A percentile compares a stretch with the other conserved stretches of the same genome.
phyloP scores from a whole-genome alignment of 2,888 invertebrate genomes.

The Tetranychus truncatus region DNA sequence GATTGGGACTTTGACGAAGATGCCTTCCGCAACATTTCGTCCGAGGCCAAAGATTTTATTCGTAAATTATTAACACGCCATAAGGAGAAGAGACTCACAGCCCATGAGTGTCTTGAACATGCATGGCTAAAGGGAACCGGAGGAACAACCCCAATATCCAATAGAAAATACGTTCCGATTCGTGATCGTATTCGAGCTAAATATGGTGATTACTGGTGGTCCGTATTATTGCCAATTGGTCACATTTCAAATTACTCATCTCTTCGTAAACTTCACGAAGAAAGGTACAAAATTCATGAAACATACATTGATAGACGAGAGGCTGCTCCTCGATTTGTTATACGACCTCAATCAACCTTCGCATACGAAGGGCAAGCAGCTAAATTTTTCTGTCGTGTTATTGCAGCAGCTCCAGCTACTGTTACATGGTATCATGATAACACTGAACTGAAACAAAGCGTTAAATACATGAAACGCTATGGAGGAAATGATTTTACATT shows the following conservation, averaged over 20 bases:
- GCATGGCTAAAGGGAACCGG: constrained; percentile 56
- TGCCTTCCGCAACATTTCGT: constrained; percentile 51
- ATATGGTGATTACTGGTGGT: constrained; percentile 45
- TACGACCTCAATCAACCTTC: constrained; percentile 83
- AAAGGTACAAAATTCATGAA: constrained; percentile 90
- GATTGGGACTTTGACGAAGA: constrained; percentile 99
- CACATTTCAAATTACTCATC: constrained; percentile 92
- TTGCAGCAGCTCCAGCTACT: constrained; percentile 71
- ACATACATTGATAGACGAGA: constrained; percentile 88
- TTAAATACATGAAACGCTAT: constrained; percentile 98
- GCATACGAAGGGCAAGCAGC: constrained; percentile 93
- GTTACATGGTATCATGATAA: constrained; percentile 89
- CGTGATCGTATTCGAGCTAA: constrained; percentile 62
- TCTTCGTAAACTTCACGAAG: constrained; percentile 76
- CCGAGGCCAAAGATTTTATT: constrained; percentile 96
- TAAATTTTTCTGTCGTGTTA: constrained; percentile 88
- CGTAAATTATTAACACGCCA: constrained; percentile 69
- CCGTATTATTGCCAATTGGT: constrained; percentile 80
- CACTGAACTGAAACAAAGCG: constrained; percentile 78
- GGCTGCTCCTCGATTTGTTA: constrained; percentile 93
- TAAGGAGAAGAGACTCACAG: constrained; percentile 94
- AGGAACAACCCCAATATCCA: constrained; percentile 56
- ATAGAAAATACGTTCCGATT: constrained; percentile 63
- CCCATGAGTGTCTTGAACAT: constrained; percentile 88
- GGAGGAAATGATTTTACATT: constrained; percentile 89